Conservation (phyloP, 2,113 vertebrate genomes). For the Apus apus region DNA sequence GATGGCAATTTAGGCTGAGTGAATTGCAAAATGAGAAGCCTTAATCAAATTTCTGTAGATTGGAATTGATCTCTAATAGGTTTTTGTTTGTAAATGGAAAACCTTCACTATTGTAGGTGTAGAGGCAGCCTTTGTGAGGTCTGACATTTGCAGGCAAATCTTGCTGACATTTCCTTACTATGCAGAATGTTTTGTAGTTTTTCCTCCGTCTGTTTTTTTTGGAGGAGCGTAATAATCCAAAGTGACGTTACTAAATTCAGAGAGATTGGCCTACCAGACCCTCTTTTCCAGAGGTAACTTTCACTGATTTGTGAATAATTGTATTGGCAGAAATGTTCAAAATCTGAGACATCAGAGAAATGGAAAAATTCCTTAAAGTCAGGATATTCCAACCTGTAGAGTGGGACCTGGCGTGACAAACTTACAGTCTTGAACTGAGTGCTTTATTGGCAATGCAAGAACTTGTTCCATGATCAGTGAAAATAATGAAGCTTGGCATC, state of each 20-base stretch:
- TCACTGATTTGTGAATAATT: neutral
- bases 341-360: conserved; percentile 18
- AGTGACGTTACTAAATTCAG: neutral
- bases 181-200: neutral
- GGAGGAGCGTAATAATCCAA: neutral
- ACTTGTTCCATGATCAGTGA: neutral
- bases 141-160: conserved; percentile 6
- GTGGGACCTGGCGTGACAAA: neutral
- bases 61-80: neutral
- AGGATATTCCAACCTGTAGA: neutral
- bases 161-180: neutral
- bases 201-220: neutral
- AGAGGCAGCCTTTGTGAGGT: neutral
- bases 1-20: neutral
- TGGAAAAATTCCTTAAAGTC: conserved; percentile 16
- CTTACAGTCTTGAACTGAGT: neutral
- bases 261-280: neutral
- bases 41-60: conserved; percentile 29
- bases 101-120: neutral
- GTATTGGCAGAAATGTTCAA: neutral
- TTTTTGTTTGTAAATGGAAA: conserved; percentile 6
- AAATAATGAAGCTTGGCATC: neutral
- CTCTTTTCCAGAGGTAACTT: neutral
- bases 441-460: neutral
- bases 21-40: neutral